phyloP scores from a whole-genome alignment of 2,888 invertebrate species.

The Orthosia incerta region DNA sequence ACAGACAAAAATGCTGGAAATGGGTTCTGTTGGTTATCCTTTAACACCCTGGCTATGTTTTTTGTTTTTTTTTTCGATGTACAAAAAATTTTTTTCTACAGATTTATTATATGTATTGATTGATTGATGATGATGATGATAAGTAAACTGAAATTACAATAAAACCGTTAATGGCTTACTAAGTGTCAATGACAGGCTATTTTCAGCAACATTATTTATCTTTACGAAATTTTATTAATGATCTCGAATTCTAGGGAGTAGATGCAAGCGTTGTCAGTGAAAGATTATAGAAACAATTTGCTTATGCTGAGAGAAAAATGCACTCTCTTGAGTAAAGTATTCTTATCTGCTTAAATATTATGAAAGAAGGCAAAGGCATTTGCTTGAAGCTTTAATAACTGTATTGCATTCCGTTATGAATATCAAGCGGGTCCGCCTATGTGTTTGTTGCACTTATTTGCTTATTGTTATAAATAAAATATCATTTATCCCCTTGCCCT shows the following conservation, averaged over 20 bases:
- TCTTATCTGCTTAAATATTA: background rate
- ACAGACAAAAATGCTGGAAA: too few species aligned
- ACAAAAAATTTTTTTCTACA: too few species aligned
- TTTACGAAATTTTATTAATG: background rate
- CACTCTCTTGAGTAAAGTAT: background rate
- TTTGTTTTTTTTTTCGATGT: too few species aligned
- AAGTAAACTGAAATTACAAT: conserved; percentile 2
- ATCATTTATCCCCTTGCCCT: background rate
- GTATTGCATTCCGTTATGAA: background rate
- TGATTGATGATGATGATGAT: too few species aligned
- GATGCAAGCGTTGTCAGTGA: background rate
- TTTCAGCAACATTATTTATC: background rate
- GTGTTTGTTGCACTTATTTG: background rate
- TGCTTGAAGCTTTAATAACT: background rate
- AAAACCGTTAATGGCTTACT: background rate
- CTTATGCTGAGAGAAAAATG: background rate
- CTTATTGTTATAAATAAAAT: too few species aligned
- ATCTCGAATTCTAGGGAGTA: background rate
- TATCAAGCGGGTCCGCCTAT: background rate
- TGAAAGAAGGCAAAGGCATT: background rate
- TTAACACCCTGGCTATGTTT: too few species aligned
- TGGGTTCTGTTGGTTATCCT: too few species aligned
- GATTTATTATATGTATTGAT: too few species aligned
- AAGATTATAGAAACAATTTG: background rate
- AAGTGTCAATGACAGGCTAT: background rate